Base-by-base conservation (phyloP, 2,888 invertebrate species). In the Cephus spinipes region DNA sequence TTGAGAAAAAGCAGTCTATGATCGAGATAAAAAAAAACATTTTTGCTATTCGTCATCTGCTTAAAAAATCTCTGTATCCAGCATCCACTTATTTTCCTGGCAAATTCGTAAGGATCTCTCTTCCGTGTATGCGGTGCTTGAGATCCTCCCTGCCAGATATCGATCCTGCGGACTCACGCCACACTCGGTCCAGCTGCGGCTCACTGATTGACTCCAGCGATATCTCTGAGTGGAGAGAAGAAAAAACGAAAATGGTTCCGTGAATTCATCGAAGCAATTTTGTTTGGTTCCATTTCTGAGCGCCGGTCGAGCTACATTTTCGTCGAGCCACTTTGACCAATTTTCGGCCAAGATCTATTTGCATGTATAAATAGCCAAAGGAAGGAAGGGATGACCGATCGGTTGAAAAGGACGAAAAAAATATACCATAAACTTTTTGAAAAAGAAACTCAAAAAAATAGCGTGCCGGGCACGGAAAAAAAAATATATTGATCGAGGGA, bases 141-240 rank as follows among this genome's bases (percentile, higher is more conserved):
- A 75, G 77, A 77, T 77, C 74, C 71, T 12, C 55, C 69, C 77
- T 55, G 55, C 40, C 55, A 75, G 75, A 77, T 77, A 77, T 31
- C 71, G 71, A 71, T 71, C 71, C 71, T 71, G 71, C 71, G 71
- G 71, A 71, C 71, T 71, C 71, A 71, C 71, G 71, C 32, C 71
- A 23, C 32, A 69, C 69, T 71, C 71, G 30, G 30, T 75, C 68
- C 40, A 77, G 77, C 69, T 75, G 75, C 71, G 74, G 55, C 77
- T 23, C 40, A 32, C 69, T 35, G 77, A 77, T 77, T 71, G 71
- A 74, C 69, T 40, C 74, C 34, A 33, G 55, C 75, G 77, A 77
- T 77, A 77, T 36, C 69, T 73, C 55, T 73, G n/a, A 73, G 30
- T n/a, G 34, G 74, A n/a, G 73, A 68, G 68, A 9, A 73, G 30